These are phyloP conservation scores for Cordilura impudica DNA, from an alignment of 2,888 invertebrate genomes.

Conservation along the genomic window DNA sequence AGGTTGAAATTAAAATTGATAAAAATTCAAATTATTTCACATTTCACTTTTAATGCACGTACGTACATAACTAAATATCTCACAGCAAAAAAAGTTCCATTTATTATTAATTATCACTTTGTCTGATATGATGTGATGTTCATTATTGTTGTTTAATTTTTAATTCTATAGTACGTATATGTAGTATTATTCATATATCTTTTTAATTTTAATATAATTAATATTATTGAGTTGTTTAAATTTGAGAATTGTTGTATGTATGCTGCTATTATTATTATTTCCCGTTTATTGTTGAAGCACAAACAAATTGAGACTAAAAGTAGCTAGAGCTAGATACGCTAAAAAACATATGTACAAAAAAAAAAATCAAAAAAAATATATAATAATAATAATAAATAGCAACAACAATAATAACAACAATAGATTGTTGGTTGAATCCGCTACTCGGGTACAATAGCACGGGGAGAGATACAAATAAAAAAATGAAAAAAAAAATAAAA, in stretches of 20 bases:
- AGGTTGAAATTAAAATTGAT: background rate
- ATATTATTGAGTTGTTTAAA: conserved; percentile 10
- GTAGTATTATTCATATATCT: background rate
- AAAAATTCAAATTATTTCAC: background rate
- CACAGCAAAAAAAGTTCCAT: too few relatives aligned
- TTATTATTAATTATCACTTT: too few relatives aligned
- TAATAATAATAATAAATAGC: conserved; percentile 43
- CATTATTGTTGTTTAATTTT: too few relatives aligned
- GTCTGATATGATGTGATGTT: background rate
- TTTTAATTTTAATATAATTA: background rate
- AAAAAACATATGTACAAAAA: conserved; percentile 31
- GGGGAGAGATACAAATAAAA: conserved; percentile 22
- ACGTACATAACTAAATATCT: too few relatives aligned
- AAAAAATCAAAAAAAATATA: conserved; percentile 30
- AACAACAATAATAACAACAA: conserved; percentile 31
- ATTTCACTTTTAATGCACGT: background rate
- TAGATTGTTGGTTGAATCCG: conserved; percentile 47
- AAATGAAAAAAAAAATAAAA: conserved; percentile 8
- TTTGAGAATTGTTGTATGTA: conserved; percentile 8
- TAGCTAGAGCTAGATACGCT: conserved; percentile 62
- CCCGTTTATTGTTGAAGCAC: conserved; percentile 73
- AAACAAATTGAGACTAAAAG: conserved; percentile 75
- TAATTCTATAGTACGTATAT: too few relatives aligned
- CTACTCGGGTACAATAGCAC: conserved; percentile 44
- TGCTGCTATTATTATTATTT: conserved; percentile 49